Evolutionary conservation across 2,888 invertebrate genomes (phyloP).

Genomic region (Pilophorus perplexus): DNA sequence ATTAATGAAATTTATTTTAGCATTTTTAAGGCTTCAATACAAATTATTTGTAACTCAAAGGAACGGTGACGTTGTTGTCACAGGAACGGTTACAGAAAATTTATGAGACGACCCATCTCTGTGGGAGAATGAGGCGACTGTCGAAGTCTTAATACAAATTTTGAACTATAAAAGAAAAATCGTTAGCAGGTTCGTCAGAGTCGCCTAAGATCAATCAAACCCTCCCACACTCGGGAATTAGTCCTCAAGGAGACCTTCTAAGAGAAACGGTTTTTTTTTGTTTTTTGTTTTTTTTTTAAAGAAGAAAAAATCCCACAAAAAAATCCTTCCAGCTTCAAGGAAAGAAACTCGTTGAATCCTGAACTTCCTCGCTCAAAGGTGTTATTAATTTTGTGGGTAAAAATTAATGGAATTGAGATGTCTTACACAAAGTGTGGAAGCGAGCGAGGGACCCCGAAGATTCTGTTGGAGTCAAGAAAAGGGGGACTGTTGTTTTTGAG

Average conservation of each 20-base stretch:
- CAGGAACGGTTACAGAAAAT: no score
- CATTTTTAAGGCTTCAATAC: no score
- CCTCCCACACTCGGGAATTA: constrained; percentile 18
- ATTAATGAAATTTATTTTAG: no score
- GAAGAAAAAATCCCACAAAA: constrained; percentile 4
- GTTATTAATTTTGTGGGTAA: constrained; percentile 39
- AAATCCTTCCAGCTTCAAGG: constrained; percentile 7
- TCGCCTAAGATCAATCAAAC: constrained; percentile 37
- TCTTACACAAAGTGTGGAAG: constrained; percentile 25
- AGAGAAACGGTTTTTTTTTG: no score
- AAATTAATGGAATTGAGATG: constrained; percentile 41
- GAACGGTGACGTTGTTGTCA: no score
- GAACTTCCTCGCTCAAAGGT: not conserved
- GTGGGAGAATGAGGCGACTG: no score
- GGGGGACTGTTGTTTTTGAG: constrained; percentile 33
- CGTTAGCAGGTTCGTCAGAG: no score
- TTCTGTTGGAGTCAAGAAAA: not conserved
- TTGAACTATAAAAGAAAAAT: no score
- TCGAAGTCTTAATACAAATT: no score
- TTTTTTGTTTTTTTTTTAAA: no score
- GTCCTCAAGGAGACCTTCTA: constrained; percentile 3
- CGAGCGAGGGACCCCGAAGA: not conserved
- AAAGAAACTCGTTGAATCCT: not conserved
- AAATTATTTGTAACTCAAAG: no score
- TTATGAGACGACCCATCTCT: no score